Evolutionary conservation across 2,113 vertebrate species (phyloP).

Genomic region (Barbus barbus): DNA sequence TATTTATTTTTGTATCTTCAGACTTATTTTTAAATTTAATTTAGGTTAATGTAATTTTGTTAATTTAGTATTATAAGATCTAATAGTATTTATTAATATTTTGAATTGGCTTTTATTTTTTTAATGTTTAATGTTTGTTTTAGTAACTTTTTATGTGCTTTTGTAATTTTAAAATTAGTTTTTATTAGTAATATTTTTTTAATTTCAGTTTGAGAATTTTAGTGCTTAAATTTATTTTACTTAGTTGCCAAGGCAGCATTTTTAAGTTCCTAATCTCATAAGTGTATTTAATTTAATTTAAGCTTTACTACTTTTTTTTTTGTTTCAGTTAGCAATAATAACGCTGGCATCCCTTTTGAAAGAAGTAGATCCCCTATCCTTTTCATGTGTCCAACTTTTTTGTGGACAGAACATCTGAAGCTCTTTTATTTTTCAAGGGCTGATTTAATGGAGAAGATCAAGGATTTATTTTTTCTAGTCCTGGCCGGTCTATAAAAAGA

Average conservation of each 20-base stretch:
- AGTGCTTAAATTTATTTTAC: not conserved
- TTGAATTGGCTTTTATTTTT: too few relatives aligned
- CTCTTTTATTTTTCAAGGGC: slow-evolving; percentile 13
- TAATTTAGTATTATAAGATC: too few relatives aligned
- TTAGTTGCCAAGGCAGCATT: not conserved
- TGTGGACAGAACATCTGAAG: not conserved
- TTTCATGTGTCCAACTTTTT: slow-evolving; percentile 3
- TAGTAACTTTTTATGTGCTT: not conserved
- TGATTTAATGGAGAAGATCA: not conserved
- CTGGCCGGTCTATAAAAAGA: slow-evolving; percentile 25
- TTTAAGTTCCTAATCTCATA: not conserved
- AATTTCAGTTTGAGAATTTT: not conserved
- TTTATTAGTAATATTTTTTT: too few relatives aligned
- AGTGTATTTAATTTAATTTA: too few relatives aligned
- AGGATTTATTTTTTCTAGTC: not conserved
- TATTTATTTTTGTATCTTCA: too few relatives aligned
- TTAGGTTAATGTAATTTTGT: too few relatives aligned
- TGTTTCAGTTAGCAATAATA: not conserved
- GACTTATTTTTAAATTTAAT: too few relatives aligned
- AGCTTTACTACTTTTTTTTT: not conserved
- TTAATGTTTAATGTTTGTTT: not conserved
- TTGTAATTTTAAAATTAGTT: too few relatives aligned
- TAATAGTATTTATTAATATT: too few relatives aligned
- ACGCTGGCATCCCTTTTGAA: not conserved
- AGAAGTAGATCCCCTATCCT: not conserved